Conservation (phyloP, 2,888 invertebrate genomes). For the Orthosia incerta region DNA sequence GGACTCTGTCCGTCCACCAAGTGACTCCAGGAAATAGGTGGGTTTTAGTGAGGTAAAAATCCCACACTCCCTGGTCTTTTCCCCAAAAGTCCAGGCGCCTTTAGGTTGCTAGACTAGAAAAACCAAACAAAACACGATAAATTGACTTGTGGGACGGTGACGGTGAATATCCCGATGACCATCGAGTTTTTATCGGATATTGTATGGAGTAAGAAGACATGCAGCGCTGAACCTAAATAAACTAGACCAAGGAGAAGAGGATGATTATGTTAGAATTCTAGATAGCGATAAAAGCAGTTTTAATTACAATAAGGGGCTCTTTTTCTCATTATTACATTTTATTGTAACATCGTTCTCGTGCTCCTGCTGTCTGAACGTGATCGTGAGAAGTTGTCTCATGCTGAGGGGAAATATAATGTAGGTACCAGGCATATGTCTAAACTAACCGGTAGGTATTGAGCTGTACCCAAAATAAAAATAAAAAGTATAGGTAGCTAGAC, state of each 20-base stretch:
- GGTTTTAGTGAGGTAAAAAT: no score
- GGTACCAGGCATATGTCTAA: conserved; percentile 9
- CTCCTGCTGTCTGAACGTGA: conserved; percentile 15
- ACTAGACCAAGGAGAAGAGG: background rate
- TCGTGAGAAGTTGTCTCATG: conserved; percentile 24
- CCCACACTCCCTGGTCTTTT: no score
- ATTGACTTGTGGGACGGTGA: background rate
- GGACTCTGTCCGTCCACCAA: no score
- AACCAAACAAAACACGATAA: background rate
- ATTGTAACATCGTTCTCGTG: conserved; percentile 37
- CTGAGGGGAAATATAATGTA: conserved; percentile 32
- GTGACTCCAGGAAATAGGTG: no score
- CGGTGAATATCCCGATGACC: background rate
- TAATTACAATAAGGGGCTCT: background rate
- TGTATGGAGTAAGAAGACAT: background rate
- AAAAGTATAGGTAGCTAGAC: background rate
- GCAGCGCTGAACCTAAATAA: background rate
- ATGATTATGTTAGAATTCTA: background rate
- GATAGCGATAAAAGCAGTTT: background rate
- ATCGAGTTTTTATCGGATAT: no score
- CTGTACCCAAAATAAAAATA: conserved; percentile 3
- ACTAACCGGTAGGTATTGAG: conserved; percentile 16
- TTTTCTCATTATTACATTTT: conserved; percentile 15
- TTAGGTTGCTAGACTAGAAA: background rate
- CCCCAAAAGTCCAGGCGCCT: no score